These are phyloP conservation scores for Myodes glareolus DNA, from an alignment of 2,113 vertebrate species.

Conservation along the genomic window DNA sequence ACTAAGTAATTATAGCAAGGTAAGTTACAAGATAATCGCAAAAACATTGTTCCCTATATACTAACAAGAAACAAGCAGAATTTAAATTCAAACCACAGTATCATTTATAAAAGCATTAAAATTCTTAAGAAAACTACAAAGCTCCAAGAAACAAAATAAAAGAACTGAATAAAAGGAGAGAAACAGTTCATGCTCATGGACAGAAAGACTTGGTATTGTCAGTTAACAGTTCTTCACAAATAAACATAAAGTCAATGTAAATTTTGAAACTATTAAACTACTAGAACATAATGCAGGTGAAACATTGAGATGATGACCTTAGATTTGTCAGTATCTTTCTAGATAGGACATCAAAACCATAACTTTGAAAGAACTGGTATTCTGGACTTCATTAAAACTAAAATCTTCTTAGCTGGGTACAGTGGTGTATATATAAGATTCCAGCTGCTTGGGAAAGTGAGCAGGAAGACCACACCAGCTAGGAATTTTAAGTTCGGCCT, in stretches of 20 bases:
- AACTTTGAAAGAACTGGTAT: background rate
- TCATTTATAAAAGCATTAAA: background rate
- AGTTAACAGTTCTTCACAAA: background rate
- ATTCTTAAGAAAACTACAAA: background rate
- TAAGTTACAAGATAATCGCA: background rate
- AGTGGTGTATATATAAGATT: background rate
- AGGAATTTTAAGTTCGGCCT: background rate
- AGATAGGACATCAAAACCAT: background rate
- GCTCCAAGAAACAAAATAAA: background rate
- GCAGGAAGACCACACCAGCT: background rate
- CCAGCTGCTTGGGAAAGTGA: background rate
- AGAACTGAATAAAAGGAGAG: background rate
- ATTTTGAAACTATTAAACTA: background rate
- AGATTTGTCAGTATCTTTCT: background rate
- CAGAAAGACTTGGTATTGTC: background rate
- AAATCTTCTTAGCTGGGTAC: background rate
- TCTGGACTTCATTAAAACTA: background rate
- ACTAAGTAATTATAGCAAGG: background rate
- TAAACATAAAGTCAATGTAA: background rate
- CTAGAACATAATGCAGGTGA: background rate
- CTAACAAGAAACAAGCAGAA: background rate
- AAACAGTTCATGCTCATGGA: no score
- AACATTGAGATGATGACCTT: background rate
- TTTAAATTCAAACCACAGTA: background rate
- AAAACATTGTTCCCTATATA: background rate